phyloP scores from a whole-genome alignment of 2,797 vertebrate genomes.

The Sebastes taczanowskii region DNA sequence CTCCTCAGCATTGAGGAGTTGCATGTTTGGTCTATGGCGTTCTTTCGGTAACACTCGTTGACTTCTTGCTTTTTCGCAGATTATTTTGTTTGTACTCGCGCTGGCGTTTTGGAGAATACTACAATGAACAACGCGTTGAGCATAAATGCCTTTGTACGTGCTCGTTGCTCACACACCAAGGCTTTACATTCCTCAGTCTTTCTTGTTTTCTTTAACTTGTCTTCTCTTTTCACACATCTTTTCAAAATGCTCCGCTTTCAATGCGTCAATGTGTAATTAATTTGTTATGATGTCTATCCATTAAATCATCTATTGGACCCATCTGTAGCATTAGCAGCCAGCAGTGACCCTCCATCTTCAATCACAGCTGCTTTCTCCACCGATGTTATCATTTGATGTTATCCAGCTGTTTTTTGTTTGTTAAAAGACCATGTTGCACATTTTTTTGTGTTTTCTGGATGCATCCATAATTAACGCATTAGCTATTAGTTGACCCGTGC shows the following conservation, averaged over 20 bases:
- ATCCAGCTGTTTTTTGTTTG: background rate
- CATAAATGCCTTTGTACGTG: too few species aligned
- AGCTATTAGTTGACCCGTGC: background rate
- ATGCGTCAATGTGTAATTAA: background rate
- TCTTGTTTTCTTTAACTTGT: background rate
- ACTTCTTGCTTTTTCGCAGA: background rate
- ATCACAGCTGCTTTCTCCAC: background rate
- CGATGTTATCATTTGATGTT: background rate
- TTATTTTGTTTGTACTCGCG: background rate
- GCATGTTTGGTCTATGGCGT: background rate
- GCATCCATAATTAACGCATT: background rate
- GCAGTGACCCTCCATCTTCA: background rate
- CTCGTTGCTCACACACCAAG: background rate
- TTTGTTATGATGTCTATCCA: background rate
- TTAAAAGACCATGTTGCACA: background rate
- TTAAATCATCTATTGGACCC: conserved; percentile 1
- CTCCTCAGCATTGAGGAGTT: background rate
- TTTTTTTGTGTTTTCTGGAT: background rate
- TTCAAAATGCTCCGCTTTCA: background rate
- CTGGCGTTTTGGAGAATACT: background rate
- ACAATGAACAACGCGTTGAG: background rate
- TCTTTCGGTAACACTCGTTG: background rate
- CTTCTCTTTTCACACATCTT: background rate
- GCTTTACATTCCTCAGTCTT: background rate
- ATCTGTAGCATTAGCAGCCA: background rate